Base-by-base conservation (phyloP, 2,797 vertebrate genomes). In the Sebastes nivosus region DNA sequence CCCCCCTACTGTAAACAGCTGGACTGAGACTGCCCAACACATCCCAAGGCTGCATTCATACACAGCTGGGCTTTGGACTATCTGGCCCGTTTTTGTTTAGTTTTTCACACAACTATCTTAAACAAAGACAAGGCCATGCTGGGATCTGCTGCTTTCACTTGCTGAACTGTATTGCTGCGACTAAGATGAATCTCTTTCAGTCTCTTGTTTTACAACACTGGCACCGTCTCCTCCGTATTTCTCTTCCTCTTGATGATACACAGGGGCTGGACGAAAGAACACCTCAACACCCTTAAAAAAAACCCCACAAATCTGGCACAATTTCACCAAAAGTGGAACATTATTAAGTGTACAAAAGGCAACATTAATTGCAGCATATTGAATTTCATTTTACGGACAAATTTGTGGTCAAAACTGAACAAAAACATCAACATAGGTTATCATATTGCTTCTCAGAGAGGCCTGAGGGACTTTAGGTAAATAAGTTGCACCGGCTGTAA, bases 391-490 rank as follows among this genome's bases (percentile, higher is more conserved):
- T 42, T 8, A 55, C 7, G 50, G 9, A 16, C 3, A 32, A 24
- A 65, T 4, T 27, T 27, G 29, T 3, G 1, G 14, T 58, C 25
- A 83, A 20, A 60, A 50, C 5, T 22, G 11, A 71, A 59, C 18
- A 38, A 10, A 78, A 72, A 74, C 18, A 54, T 58, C 46, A 74
- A 67, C 79, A 79, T 42, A 27, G 67, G 65, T 75, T 30, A 75
- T 57, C 63, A 24, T 5, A 72, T 54, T 38, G 67, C 65, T 84
- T 79, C 58, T 57, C 50, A 24, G 6, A 27, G 20, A 64, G 72
- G 52, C 75, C 74, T 73, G 27, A 29, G 85, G 64, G 79, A 80
- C 65, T 79, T 69, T n/a, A 77, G 77, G 85, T 94, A 95, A 95
- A 95, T 92, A 94, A 91, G 75, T 67, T 82, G 91, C 83, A 88